Evolutionary conservation across 2,113 vertebrate genomes (phyloP), one percentile per base, ranked within the genome.

Genomic region (Pterocles orientalis): DNA sequence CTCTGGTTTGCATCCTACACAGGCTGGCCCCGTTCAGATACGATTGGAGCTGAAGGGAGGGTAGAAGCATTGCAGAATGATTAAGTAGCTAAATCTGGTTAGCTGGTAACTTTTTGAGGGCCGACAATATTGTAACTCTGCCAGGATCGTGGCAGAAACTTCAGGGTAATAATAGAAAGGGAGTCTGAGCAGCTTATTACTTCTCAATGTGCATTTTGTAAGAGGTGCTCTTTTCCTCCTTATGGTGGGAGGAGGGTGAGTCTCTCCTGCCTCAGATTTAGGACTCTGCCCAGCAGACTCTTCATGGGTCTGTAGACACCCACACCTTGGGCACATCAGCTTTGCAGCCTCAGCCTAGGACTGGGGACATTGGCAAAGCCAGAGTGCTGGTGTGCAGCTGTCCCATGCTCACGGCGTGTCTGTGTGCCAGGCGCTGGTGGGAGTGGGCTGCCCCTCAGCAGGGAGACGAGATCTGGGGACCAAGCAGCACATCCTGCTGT

Each of bases 391-490:
- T 0, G 1, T 7, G 51, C 29, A 25, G 73, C 11, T 39, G 58
- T 20, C 16, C 12, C 1, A 1, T n/a, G 60, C 47, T 48, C 43
- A 12, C 0, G 1, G 24, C 10, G 18, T 54, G 29, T 9, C 76
- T 1, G 0, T 48, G 25, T 26, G n/a, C 26, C 54, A 17, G 34
- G 29, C 48, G 29, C 10, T 1, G 2, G 28, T 50, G 68, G 36
- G 34, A 48, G 18, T 1, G 41, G 25, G 61, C 14, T 47, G 33
- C 19, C 11, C 31, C 62, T 48, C 41, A 4, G 29, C n/a, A 48
- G 26, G n/a, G 31, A 25, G 17, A 26, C 0, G 8, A 33, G 41
- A 14, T 0, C 0, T 4, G 29, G 33, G 54, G 12, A 58, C 21
- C 1, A 3, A 47, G 69, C 21, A 34, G 36, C 1, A 0, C 36